phyloP scores from a whole-genome alignment of 2,888 invertebrate species.

The Graphium colonna region DNA sequence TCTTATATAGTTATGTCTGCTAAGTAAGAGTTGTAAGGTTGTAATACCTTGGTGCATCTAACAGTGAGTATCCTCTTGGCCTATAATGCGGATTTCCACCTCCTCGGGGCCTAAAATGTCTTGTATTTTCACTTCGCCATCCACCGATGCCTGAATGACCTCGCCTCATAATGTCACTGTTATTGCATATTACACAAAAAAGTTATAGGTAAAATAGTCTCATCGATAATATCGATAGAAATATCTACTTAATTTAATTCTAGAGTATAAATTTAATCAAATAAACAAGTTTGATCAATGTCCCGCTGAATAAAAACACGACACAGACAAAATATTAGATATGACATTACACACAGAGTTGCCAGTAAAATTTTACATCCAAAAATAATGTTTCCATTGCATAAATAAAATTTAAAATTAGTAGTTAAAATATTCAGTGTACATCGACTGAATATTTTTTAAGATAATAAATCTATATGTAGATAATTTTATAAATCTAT shows the following conservation, averaged over 20 bases:
- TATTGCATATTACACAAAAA: conserved; percentile 47
- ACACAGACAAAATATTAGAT: conserved; percentile 21
- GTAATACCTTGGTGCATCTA: conserved; percentile 53
- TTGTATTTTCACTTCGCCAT: conserved; percentile 68
- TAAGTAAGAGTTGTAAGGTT: conserved; percentile 5
- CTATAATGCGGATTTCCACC: conserved; percentile 55
- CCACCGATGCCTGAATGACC: conserved; percentile 66
- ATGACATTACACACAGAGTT: conserved; percentile 35
- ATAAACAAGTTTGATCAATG: conserved; percentile 47
- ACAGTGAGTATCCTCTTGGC: conserved; percentile 43
- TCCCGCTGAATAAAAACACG: conserved; percentile 49
- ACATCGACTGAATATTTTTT: too few relatives aligned
- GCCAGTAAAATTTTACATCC: neutral
- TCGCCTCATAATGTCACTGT: conserved; percentile 65
- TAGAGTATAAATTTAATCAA: conserved; percentile 11
- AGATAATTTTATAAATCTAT: too few relatives aligned
- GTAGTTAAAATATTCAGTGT: too few relatives aligned
- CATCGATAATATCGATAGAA: neutral
- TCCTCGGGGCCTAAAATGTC: conserved; percentile 62
- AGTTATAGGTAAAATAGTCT: conserved; percentile 9
- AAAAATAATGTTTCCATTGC: neutral
- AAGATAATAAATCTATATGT: too few relatives aligned
- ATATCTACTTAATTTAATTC: neutral
- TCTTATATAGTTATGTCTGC: too few relatives aligned
- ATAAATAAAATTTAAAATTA: too few relatives aligned